phyloP scores from a whole-genome alignment of 1,140 invertebrate species.

The Nixonia krombeini region DNA sequence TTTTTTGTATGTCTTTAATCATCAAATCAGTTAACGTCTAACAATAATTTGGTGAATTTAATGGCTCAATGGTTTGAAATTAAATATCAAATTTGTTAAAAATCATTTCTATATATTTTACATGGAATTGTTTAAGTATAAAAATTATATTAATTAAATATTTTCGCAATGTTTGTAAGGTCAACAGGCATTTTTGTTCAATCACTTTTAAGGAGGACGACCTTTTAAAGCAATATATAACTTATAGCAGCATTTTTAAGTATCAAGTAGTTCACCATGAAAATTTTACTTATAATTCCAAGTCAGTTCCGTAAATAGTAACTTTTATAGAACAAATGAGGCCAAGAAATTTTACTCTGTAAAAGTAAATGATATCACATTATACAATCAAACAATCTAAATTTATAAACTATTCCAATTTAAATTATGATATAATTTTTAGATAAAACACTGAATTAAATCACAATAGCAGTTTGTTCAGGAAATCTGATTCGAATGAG shows the following conservation, averaged over 20 bases:
- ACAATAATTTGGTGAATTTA: too few species aligned
- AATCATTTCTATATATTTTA: too few species aligned
- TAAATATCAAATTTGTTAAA: too few species aligned
- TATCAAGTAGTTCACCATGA: constrained; percentile 14
- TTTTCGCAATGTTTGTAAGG: not conserved
- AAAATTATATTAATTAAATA: not conserved
- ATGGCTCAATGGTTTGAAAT: too few species aligned
- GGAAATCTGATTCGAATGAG: constrained; percentile 10
- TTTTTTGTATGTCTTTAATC: too few species aligned
- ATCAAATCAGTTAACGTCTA: too few species aligned
- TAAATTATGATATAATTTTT: too few species aligned
- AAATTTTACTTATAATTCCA: constrained; percentile 12
- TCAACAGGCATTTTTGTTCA: not conserved
- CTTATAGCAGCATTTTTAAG: not conserved
- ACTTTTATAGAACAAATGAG: constrained; percentile 7
- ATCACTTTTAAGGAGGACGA: not conserved
- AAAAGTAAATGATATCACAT: too few species aligned
- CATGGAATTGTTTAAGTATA: too few species aligned
- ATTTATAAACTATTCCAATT: too few species aligned
- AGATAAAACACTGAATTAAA: constrained; percentile 10
- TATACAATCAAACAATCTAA: too few species aligned
- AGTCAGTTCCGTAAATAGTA: constrained; percentile 5
- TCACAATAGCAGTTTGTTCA: constrained; percentile 6
- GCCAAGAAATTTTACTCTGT: constrained; percentile 10
- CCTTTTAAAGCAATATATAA: constrained; percentile 2